phyloP scores from a whole-genome alignment of 2,113 vertebrate species.

The Notechis scutatus region DNA sequence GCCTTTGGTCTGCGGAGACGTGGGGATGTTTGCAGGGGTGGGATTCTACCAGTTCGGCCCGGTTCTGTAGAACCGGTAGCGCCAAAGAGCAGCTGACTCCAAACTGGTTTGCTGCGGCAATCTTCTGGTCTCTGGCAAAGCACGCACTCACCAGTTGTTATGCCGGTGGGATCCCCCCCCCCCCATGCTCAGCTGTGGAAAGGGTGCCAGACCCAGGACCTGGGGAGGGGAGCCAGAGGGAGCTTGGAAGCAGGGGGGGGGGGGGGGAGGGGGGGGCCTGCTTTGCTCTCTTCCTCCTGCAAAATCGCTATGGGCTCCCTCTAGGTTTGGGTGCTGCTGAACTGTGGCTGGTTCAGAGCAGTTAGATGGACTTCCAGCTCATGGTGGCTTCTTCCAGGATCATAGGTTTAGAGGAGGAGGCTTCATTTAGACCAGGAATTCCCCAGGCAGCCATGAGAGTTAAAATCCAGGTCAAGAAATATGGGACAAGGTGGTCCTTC shows the following conservation, averaged over 20 bases:
- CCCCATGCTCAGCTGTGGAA: neutral
- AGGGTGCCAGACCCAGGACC: neutral
- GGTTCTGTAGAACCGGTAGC: too few relatives aligned
- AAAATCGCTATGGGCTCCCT: neutral
- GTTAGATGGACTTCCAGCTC: neutral
- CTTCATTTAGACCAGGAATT: neutral
- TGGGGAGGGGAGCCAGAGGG: too few relatives aligned
- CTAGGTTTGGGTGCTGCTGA: neutral
- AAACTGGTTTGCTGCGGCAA: too few relatives aligned
- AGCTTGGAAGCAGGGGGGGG: too few relatives aligned
- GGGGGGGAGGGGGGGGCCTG: neutral
- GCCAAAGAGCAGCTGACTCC: too few relatives aligned
- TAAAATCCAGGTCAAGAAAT: neutral
- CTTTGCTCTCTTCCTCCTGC: neutral
- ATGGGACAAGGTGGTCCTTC: too few relatives aligned
- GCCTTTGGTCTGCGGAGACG: neutral
- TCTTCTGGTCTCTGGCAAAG: too few relatives aligned
- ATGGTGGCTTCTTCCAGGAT: neutral
- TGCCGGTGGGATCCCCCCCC: too few relatives aligned
- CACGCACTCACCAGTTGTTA: fast-evolving
- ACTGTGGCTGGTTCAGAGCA: neutral
- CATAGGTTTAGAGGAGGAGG: neutral
- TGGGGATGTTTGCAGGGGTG: neutral
- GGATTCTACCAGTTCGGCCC: too few relatives aligned
- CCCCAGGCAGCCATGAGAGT: too few relatives aligned